phyloP scores from a whole-genome alignment of 2,888 invertebrate genomes.

The Tipula unca region DNA sequence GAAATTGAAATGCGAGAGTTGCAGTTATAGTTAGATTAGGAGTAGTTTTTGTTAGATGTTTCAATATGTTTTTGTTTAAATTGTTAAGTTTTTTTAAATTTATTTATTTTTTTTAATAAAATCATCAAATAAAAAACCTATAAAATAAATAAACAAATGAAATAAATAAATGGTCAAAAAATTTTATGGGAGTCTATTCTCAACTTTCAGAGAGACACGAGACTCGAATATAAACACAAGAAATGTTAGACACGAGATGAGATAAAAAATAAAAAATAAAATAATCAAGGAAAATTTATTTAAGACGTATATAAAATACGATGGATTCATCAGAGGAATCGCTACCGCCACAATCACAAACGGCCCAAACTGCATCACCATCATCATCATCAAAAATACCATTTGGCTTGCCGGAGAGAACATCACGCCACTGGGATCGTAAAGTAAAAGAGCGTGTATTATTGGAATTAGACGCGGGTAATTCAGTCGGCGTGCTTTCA shows the following conservation, averaged over 20 bases:
- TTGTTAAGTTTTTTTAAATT: not conserved
- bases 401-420: not conserved
- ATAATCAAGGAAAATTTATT: not conserved
- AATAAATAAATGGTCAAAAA: constrained; percentile 16
- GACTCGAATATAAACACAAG: constrained; percentile 9
- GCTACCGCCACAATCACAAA: not conserved
- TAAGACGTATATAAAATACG: not conserved
- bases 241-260: not conserved
- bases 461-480: not conserved
- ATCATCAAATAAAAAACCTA: constrained; percentile 14
- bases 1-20: not conserved
- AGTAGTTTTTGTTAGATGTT: not conserved
- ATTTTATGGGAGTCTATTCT: constrained; percentile 19
- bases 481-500: not conserved
- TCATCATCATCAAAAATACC: not conserved
- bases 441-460: constrained; percentile 15
- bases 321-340: constrained; percentile 1
- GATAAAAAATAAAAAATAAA: constrained; percentile 1
- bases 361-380: not conserved
- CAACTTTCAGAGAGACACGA: constrained; percentile 18
- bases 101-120: not conserved
- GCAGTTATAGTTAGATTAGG: not conserved
- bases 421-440: constrained; percentile 1
- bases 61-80: not conserved
- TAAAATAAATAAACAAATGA: not conserved